Conservation (phyloP, 2,797 vertebrate genomes). For the Enteromius trimaculatus region DNA sequence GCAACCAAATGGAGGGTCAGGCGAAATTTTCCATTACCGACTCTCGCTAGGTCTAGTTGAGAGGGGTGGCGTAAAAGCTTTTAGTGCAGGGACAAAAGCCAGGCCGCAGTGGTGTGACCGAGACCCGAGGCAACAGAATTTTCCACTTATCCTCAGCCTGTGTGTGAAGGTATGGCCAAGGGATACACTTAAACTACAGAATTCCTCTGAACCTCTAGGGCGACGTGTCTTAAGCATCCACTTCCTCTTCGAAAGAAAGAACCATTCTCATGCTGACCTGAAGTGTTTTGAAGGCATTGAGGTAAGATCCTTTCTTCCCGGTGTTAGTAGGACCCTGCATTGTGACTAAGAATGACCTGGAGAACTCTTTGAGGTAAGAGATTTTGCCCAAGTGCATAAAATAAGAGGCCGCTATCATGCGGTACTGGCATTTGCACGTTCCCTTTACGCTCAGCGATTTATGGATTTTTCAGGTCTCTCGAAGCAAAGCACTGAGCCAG, state of each 20-base stretch:
- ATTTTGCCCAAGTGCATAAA: slow-evolving; percentile 4
- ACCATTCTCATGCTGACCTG: slow-evolving; percentile 35
- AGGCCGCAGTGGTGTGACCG: slow-evolving; percentile 57
- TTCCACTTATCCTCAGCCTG: slow-evolving; percentile 37
- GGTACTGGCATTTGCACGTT: slow-evolving; percentile 25
- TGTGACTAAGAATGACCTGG: slow-evolving; percentile 21
- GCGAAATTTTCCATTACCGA: slow-evolving; percentile 63
- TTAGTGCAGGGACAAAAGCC: slow-evolving; percentile 59
- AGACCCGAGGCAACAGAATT: slow-evolving; percentile 51
- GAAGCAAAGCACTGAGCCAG: slow-evolving; percentile 43
- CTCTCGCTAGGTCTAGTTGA: slow-evolving; percentile 41
- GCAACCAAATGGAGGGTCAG: slow-evolving; percentile 55
- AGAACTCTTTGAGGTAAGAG: slow-evolving; percentile 23
- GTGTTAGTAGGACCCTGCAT: neutral
- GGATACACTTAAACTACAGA: slow-evolving; percentile 47
- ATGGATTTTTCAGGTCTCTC: slow-evolving; percentile 53
- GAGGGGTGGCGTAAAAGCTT: slow-evolving; percentile 47
- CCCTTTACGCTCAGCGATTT: slow-evolving; percentile 43
- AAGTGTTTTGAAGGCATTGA: neutral
- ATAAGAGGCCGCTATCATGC: neutral
- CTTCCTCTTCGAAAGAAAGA: slow-evolving; percentile 25
- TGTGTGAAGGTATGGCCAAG: slow-evolving; percentile 37
- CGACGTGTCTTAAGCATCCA: slow-evolving; percentile 24
- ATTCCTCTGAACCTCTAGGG: slow-evolving; percentile 27
- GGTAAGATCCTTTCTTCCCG: neutral